Evolutionary conservation across 2,113 vertebrate species (phyloP).

Genomic region (Opisthocomus hoazin): DNA sequence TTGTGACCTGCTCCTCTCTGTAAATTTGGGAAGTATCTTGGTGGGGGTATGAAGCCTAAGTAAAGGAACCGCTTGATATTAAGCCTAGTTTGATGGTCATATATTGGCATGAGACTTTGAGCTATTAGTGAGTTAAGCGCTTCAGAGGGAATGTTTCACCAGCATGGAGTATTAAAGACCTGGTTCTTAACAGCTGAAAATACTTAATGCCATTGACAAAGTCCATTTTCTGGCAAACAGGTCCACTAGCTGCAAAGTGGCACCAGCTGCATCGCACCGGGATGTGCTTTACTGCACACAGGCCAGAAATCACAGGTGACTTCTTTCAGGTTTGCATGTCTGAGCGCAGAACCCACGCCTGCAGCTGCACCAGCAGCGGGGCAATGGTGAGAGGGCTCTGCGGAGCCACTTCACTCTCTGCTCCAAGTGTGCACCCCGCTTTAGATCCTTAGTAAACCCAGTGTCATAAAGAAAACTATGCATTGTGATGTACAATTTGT

Average conservation of each 20-base stretch:
- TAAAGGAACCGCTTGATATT: not conserved
- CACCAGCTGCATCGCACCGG: not conserved
- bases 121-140: not conserved
- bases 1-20: not conserved
- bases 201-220: not conserved
- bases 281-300: not conserved
- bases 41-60: not conserved
- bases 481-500: not conserved
- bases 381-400: not conserved
- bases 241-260: not conserved
- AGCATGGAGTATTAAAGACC: not conserved
- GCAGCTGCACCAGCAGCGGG: rapidly evolving
- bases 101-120: not conserved
- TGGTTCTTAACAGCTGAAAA: not conserved
- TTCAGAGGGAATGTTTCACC: not conserved
- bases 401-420: not conserved
- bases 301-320: not conserved
- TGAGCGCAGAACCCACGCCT: not conserved
- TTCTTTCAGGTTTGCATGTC: not conserved
- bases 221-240: not conserved
- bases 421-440: not conserved
- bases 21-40: not conserved
- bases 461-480: not conserved
- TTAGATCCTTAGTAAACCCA: not conserved
- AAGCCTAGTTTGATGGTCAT: not conserved